A percentile compares a stretch with the other conserved stretches of the same genome.
These are phyloP conservation scores for Rhinella marina DNA, from an alignment of 2,797 vertebrate genomes.

Conservation along the genomic window DNA sequence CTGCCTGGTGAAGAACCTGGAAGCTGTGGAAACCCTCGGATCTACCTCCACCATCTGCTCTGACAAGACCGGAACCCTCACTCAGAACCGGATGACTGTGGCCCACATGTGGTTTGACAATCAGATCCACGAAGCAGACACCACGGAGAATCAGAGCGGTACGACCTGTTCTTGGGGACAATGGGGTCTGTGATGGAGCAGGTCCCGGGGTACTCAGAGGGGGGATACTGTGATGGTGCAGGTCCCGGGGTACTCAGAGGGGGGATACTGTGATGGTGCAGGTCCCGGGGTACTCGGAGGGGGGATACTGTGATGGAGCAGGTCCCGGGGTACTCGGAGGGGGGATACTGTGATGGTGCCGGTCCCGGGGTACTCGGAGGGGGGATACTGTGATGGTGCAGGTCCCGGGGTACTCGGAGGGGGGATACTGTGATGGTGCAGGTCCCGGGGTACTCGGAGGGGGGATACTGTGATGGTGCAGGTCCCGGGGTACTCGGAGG, in stretches of 20 bases:
- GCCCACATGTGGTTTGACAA: constrained; percentile 93
- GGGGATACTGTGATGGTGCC: no score
- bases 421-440: background rate
- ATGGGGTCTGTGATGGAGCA: background rate
- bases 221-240: background rate
- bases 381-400: no score
- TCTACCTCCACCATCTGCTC: constrained; percentile 90
- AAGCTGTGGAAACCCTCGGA: constrained; percentile 93
- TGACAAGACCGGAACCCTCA: constrained; percentile 87
- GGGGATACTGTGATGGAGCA: no score
- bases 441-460: background rate
- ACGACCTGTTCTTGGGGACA: constrained; percentile 46
- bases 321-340: no score
- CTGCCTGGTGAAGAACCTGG: constrained; percentile 95
- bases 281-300: background rate
- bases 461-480: background rate
- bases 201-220: no score
- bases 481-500: background rate
- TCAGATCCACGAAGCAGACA: constrained; percentile 86
- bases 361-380: no score
- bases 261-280: background rate
- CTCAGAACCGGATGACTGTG: constrained; percentile 88
- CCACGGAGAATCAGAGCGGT: constrained; percentile 83
- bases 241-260: no score
- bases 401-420: no score